Conservation (phyloP, 1,140 invertebrate species). For the Philopotamus ludificatus region DNA sequence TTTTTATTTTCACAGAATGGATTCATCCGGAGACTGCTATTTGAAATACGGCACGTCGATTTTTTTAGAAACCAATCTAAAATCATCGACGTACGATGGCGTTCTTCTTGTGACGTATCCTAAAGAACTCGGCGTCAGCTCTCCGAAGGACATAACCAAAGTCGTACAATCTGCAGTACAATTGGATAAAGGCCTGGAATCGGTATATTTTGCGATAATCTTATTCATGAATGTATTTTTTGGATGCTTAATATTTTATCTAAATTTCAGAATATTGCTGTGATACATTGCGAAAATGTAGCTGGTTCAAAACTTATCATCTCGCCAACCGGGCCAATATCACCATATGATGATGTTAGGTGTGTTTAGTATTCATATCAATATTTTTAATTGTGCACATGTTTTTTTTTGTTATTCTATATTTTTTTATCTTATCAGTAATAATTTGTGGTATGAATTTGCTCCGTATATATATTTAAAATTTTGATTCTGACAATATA, state of each 20-base stretch:
- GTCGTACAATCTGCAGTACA: conserved; percentile 47
- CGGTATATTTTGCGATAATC: conserved; percentile 41
- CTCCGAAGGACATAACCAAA: conserved; percentile 47
- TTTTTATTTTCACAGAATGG: conserved; percentile 31
- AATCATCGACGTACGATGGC: conserved; percentile 53
- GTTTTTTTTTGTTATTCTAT: no score
- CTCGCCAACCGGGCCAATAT: conserved; percentile 74
- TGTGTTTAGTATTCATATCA: conserved; percentile 49
- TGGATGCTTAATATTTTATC: conserved; percentile 30
- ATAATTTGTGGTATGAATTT: no score
- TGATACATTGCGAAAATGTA: conserved; percentile 64
- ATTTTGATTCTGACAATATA: no score
- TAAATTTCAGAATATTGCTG: conserved; percentile 49
- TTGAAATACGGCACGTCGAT: conserved; percentile 18
- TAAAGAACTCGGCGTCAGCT: not conserved
- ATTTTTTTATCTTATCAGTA: no score
- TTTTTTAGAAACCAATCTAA: conserved; percentile 48
- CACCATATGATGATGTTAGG: conserved; percentile 77
- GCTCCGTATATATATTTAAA: no score
- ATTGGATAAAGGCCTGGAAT: conserved; percentile 53
- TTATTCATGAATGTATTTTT: no score
- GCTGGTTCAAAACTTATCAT: conserved; percentile 67
- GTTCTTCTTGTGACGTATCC: conserved; percentile 54
- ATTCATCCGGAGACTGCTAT: conserved; percentile 7
- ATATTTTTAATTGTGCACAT: no score